A percentile compares a stretch with the other conserved stretches of the same genome.
Evolutionary conservation across 2,113 vertebrate genomes (phyloP).

Genomic region (Leiothrix lutea): DNA sequence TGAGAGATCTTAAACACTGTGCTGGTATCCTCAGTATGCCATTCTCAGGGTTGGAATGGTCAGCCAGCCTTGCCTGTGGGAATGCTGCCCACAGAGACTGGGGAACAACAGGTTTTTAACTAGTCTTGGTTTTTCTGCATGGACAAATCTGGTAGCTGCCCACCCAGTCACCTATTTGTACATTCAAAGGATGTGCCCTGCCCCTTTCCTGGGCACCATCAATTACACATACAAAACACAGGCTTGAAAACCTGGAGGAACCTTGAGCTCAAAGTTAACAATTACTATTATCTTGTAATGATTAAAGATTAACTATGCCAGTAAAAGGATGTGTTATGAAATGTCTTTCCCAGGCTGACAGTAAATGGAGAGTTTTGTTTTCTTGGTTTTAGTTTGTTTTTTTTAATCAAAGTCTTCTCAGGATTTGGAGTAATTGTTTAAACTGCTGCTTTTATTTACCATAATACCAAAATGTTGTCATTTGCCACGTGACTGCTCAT

Average conservation of each 20-base stretch:
- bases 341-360: background rate
- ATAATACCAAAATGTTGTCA: conserved; percentile 24
- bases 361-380: background rate
- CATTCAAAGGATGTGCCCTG: conserved; percentile 6
- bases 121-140: background rate
- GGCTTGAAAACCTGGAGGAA: conserved; percentile 20
- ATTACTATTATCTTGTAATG: conserved; percentile 22
- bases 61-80: background rate
- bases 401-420: background rate
- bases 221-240: background rate
- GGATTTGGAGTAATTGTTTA: conserved; percentile 24
- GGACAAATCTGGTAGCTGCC: background rate
- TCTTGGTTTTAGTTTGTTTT: background rate
- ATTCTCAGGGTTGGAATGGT: background rate
- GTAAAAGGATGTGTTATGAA: conserved; percentile 28
- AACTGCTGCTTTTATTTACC: conserved; percentile 44
- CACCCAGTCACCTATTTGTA: background rate
- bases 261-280: conserved; percentile 9
- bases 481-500: conserved; percentile 31
- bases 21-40: background rate
- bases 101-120: background rate
- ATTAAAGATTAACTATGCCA: conserved; percentile 29
- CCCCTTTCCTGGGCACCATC: background rate
- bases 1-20: background rate
- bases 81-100: background rate